Conservation (phyloP, 2,888 invertebrate species). For the Balanococcus diminutus region DNA sequence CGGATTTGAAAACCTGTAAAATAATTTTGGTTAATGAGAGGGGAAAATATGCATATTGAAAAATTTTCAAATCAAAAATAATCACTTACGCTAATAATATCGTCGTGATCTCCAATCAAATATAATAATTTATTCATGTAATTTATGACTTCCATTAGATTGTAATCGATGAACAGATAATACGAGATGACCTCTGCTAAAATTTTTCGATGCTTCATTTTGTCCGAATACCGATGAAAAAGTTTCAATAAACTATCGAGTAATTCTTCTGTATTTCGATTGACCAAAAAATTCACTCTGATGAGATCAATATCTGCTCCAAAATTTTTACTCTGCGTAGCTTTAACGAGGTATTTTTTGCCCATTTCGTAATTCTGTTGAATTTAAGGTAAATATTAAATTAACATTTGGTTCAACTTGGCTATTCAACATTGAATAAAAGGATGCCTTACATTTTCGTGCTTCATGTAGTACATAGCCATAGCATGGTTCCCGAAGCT, state of each 20-base stretch:
- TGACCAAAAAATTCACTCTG: background rate
- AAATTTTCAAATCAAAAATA: background rate
- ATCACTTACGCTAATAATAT: slow-evolving; percentile 26
- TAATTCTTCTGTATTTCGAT: background rate
- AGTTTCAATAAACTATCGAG: background rate
- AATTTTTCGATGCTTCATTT: slow-evolving; percentile 2
- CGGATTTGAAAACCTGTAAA: slow-evolving; percentile 12
- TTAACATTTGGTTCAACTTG: background rate
- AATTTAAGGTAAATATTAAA: background rate
- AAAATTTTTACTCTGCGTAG: slow-evolving; percentile 24
- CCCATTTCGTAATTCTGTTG: slow-evolving; percentile 5
- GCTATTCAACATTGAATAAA: background rate
- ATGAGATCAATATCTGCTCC: slow-evolving; percentile 13
- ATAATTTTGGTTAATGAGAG: background rate
- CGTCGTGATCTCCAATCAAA: background rate
- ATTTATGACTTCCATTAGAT: background rate
- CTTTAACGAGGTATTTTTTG: background rate
- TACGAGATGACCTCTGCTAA: slow-evolving; percentile 21
- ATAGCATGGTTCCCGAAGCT: slow-evolving; percentile 47
- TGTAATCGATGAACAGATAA: slow-evolving; percentile 29
- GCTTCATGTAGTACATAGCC: slow-evolving; percentile 26
- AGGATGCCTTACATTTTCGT: slow-evolving; percentile 3
- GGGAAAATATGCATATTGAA: background rate
- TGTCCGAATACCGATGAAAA: background rate
- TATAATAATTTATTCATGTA: slow-evolving; percentile 27